These are phyloP conservation scores for Neomicropteryx cornuta DNA, from an alignment of 1,140 invertebrate species.

Conservation along the genomic window DNA sequence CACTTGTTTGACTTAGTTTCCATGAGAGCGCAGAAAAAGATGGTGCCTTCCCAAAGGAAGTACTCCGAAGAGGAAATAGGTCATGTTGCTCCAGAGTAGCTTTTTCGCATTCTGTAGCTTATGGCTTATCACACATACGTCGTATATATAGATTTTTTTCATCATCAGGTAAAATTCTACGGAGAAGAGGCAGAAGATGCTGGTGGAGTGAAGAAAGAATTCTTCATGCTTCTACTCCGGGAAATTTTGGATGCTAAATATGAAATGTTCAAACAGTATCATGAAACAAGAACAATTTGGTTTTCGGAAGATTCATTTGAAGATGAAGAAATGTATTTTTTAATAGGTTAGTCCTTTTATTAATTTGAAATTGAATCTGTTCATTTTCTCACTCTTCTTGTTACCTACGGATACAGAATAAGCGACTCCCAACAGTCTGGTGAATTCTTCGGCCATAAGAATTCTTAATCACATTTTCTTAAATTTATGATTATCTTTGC, in stretches of 20 bases:
- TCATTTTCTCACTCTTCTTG: too few species aligned
- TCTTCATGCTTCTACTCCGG: conserved; percentile 83
- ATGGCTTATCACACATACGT: conserved; percentile 6
- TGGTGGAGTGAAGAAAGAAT: conserved; percentile 93
- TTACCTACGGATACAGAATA: too few species aligned
- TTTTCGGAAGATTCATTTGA: conserved; percentile 80
- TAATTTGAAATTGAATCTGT: too few species aligned
- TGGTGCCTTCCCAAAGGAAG: too few species aligned
- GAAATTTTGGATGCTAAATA: conserved; percentile 94
- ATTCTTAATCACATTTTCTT: too few species aligned
- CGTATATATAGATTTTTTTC: conserved; percentile 17
- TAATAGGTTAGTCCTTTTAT: conserved; percentile 77
- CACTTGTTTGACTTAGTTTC: too few species aligned
- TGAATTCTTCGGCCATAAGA: too few species aligned
- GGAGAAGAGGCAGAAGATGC: conserved; percentile 95
- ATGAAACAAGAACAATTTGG: conserved; percentile 87
- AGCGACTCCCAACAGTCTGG: too few species aligned
- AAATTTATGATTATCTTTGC: too few species aligned
- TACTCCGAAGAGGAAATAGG: not conserved
- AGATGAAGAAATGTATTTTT: conserved; percentile 72
- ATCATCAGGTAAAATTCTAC: conserved; percentile 77
- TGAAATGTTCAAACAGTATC: conserved; percentile 92
- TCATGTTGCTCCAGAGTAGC: conserved; percentile 3
- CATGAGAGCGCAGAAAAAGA: too few species aligned
- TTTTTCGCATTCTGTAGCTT: conserved; percentile 3